Percentiles rank a stretch among this genome's conserved stretches.
Evolutionary conservation across 1,140 invertebrate species (phyloP).

Genomic region (Caenorhabditis tropicalis): DNA sequence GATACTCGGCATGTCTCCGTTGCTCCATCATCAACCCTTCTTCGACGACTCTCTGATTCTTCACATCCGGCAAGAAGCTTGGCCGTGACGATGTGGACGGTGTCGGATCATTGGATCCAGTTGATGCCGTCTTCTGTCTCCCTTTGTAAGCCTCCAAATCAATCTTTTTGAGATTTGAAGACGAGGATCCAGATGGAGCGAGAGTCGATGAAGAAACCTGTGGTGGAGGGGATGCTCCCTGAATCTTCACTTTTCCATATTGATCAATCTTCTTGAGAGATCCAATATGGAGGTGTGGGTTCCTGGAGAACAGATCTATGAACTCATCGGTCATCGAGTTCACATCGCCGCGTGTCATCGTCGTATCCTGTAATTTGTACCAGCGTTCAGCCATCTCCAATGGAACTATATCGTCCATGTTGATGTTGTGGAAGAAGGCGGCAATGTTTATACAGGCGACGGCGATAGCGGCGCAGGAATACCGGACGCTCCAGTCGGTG

Average conservation of each 20-base stretch:
- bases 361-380: neutral
- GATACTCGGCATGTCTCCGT: neutral
- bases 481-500: constrained; percentile 11
- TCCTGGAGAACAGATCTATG: neutral
- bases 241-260: neutral
- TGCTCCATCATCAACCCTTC: neutral
- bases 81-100: neutral
- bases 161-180: neutral
- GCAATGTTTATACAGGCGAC: constrained; percentile 4
- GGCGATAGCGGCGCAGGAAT: neutral
- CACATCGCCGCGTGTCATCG: neutral
- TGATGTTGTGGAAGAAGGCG: constrained; percentile 4
- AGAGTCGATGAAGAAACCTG: neutral
- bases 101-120: neutral
- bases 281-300: constrained; percentile 2
- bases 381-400: neutral
- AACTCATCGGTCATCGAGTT: neutral
- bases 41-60: neutral
- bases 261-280: constrained; percentile 6
- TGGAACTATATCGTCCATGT: neutral
- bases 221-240: neutral
- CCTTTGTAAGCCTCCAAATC: constrained; percentile 22
- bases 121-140: neutral
- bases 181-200: neutral
- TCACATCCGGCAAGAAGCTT: neutral